Evolutionary conservation across 2,888 invertebrate genomes (phyloP), one percentile per base, ranked within the genome.

Genomic region (Lagria hirta): DNA sequence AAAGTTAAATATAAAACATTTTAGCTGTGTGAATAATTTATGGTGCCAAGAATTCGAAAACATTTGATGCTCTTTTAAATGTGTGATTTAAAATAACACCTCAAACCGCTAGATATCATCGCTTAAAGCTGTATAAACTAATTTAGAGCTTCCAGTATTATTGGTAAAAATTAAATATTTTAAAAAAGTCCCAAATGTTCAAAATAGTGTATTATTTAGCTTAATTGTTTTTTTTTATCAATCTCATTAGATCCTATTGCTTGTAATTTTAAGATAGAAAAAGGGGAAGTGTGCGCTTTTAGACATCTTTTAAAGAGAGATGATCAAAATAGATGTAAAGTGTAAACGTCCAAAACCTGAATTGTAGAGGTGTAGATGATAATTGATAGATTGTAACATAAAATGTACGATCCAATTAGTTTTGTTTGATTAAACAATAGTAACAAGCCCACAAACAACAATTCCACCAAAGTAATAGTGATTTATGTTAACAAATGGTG

Each of bases 221-320:
- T n/a, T n/a, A 33, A 12, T 15, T 5, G 11, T 33, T 13, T 11
- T 22, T 6, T 22, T 11, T 43, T 43, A 6, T 6, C 14, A 28
- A 35, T 32, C 35, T 32, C 46, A 36, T 21, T 46, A 33, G 23
- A 37, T 43, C 35, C 16, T 18, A 16, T 11, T 23, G 28, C 8
- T 20, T 29, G 16, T 14, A 8, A 12, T 38, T 27, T 13, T 42
- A 43, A 21, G 22, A 22, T 37, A 47, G 32, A 26, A 18, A 27
- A 12, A 8, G 47, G 46, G 47, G 42, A 47, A 43, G 38, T 32
- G 41, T 47, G 42, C 47, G 47, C 47, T 47, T 47, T 47, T 43
- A 36, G 36, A 43, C 13, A 47, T 17, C 26, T 35, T 29, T 43
- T 32, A 35, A 34, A 30, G 3, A 24, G 11, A 17, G 20, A 17